Evolutionary conservation across 2,888 invertebrate species (phyloP).

Genomic region (Rhagium mordax): DNA sequence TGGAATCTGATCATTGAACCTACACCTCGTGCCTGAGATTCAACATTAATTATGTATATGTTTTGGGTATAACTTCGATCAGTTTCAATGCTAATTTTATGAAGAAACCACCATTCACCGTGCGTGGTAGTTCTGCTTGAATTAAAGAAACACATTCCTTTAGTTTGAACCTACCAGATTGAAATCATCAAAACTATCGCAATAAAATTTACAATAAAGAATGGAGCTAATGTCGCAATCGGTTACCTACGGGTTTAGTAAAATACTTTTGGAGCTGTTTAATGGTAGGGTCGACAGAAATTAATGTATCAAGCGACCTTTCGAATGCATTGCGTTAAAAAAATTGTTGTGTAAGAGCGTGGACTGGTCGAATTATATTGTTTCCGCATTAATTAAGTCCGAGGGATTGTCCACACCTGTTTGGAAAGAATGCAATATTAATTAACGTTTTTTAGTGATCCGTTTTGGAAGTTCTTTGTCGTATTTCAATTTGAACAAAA

Average conservation of each 20-base stretch:
- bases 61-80: too few relatives aligned
- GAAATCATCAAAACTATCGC: too few relatives aligned
- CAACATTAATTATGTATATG: too few relatives aligned
- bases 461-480: background rate
- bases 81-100: too few relatives aligned
- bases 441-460: background rate
- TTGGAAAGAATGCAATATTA: background rate
- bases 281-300: background rate
- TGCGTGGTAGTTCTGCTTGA: too few relatives aligned
- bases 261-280: background rate
- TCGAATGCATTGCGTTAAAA: slow-evolving; percentile 9
- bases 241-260: background rate
- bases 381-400: slow-evolving; percentile 23
- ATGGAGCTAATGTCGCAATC: background rate
- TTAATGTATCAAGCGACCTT: slow-evolving; percentile 21
- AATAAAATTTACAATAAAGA: background rate
- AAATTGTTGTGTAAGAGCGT: slow-evolving; percentile 6
- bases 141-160: too few relatives aligned
- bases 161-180: too few relatives aligned
- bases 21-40: too few relatives aligned
- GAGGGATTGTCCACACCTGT: slow-evolving; percentile 22
- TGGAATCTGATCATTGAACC: too few relatives aligned
- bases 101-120: too few relatives aligned
- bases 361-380: slow-evolving; percentile 20
- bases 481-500: too few relatives aligned